These are phyloP conservation scores for Myotis findleyi DNA, from an alignment of 2,797 vertebrate species.

Conservation along the genomic window DNA sequence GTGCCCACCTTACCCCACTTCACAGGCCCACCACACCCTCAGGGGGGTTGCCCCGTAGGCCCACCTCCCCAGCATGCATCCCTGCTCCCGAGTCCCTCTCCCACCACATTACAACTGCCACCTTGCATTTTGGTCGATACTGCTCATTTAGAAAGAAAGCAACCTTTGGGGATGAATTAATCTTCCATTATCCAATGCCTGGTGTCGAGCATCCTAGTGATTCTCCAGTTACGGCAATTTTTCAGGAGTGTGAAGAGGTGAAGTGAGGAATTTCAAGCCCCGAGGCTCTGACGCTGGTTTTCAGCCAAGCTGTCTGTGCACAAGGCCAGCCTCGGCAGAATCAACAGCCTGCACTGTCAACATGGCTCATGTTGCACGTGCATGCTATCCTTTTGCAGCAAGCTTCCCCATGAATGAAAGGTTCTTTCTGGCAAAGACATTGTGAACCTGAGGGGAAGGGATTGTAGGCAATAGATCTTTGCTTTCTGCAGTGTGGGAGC, in stretches of 20 bases:
- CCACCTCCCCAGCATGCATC: neutral
- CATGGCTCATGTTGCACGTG: neutral
- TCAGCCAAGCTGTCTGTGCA: neutral
- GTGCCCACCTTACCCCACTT: neutral
- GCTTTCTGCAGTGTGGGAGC: neutral
- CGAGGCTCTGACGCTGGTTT: neutral
- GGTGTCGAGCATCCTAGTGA: neutral
- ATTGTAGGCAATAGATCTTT: slow-evolving; percentile 38
- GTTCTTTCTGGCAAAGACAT: slow-evolving; percentile 45
- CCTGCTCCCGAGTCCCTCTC: neutral
- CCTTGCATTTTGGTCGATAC: neutral
- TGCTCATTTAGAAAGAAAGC: neutral
- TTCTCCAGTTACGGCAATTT: neutral
- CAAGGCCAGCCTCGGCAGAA: neutral
- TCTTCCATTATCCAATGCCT: neutral
- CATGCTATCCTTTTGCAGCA: neutral
- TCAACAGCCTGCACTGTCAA: neutral
- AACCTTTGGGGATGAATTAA: neutral
- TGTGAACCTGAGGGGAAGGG: slow-evolving; percentile 39
- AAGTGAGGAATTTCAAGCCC: neutral
- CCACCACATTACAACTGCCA: neutral
- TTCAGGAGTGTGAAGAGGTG: neutral
- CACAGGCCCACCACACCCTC: fast-evolving
- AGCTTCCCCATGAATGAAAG: neutral
- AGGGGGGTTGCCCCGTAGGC: neutral